Base-by-base conservation (phyloP, 2,797 vertebrate genomes). In the Epinephelus coioides region DNA sequence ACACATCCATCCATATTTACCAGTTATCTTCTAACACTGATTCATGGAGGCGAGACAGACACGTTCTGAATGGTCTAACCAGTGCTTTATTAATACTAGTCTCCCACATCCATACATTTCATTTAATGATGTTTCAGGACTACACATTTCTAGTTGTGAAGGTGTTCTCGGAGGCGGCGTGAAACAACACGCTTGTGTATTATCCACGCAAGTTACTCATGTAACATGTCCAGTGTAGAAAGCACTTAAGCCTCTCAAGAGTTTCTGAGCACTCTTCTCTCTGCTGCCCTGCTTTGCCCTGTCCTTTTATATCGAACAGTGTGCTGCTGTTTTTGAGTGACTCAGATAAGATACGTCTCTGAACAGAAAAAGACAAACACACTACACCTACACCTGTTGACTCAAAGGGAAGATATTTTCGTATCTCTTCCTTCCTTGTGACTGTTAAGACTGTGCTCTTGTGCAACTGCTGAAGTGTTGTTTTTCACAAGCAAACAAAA, bases 221-320 rank as follows among this genome's bases (percentile, higher is more conserved):
- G 25, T 2, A 14, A 56, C 53, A 25, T 34, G 2, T 63, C 43
- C 15, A 44, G 11, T 46, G 55, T 12, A 57, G 25, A 46, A 17
- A 30, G 27, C 63, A 40, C 43, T 27, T 53, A 1, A 27, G 57
- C 50, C 61, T 62, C 14, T 62, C 8, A 55, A 54, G 57, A 67
- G 55, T 71, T 69, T 78, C 70, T 73, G 34, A 60, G 61, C 21
- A 51, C 65, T 72, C 55, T 53, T 63, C 38, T 60, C 43, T 57
- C 38, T 38, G 56, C 27, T n/a, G 18, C 30, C 53, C 19, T 30
- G 10, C 54, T 73, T 56, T 17, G 14, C 14, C 11, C 27, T 18
- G 23, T 85, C 50, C 62, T 27, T 74, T 65, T 62, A 65, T 23
- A 63, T 73, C 54, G 71, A 63, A 70, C 68, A 75, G 25, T 23